These are phyloP conservation scores for Crotalus horridus DNA, from an alignment of 2,113 vertebrate species.

Conservation along the genomic window DNA sequence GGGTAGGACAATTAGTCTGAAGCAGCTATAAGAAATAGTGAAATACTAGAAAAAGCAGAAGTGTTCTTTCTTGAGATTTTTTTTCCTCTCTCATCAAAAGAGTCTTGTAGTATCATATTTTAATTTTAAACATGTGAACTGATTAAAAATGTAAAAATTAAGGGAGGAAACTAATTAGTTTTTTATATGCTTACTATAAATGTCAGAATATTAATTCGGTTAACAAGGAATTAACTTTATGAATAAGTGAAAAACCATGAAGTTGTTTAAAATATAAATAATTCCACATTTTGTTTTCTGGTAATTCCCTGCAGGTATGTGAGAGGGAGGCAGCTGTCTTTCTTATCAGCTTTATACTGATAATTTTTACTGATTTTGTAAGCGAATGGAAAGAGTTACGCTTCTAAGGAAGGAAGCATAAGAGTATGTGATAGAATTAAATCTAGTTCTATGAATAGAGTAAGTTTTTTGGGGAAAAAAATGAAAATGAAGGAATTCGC, in stretches of 20 bases:
- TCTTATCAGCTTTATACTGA: background rate
- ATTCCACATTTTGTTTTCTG: conserved; percentile 30
- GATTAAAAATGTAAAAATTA: background rate
- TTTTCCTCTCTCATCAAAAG: background rate
- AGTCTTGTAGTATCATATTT: background rate
- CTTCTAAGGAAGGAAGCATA: background rate
- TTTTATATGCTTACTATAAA: background rate
- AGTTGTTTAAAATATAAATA: background rate
- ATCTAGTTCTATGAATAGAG: background rate
- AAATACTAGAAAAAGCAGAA: background rate
- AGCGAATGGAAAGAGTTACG: background rate
- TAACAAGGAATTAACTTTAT: background rate
- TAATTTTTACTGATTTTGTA: background rate
- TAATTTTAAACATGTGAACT: conserved; percentile 1
- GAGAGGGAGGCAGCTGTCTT: background rate
- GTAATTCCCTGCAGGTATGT: background rate
- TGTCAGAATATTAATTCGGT: conserved; percentile 4
- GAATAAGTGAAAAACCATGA: conserved; percentile 29
- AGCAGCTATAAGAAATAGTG: background rate
- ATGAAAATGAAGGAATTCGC: background rate
- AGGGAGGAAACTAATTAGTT: background rate
- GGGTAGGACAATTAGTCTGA: background rate
- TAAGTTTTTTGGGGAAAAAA: background rate
- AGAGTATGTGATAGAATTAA: background rate
- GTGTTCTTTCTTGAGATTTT: too few species aligned